Evolutionary conservation across 1,140 invertebrate genomes (phyloP).

Genomic region (Trichonephila inaurata): DNA sequence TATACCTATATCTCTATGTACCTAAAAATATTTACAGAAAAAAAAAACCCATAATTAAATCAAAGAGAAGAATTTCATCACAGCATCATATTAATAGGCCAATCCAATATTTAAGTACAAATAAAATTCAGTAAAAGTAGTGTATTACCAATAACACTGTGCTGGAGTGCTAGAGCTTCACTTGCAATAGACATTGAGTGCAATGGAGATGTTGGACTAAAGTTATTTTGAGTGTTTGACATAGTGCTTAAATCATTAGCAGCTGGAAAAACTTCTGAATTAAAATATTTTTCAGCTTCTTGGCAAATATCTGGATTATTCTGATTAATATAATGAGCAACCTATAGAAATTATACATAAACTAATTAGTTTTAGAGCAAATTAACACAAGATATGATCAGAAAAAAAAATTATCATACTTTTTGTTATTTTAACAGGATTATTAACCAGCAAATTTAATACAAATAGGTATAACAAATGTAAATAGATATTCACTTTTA

Average conservation of each 20-base stretch:
- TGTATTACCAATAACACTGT: constrained; percentile 78
- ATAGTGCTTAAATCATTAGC: background rate
- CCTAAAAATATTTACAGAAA: no score
- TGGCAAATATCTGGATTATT: constrained; percentile 75
- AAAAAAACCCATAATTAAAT: no score
- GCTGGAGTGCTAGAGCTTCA: constrained; percentile 79
- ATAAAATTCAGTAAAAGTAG: background rate
- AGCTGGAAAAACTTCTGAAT: constrained; percentile 8
- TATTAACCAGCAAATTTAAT: no score
- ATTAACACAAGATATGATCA: background rate
- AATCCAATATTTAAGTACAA: no score
- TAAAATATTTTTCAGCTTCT: constrained; percentile 71
- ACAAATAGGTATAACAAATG: no score
- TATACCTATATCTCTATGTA: no score
- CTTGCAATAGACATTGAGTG: constrained; percentile 77
- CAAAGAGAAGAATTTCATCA: no score
- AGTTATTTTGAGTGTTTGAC: background rate
- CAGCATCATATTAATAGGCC: no score
- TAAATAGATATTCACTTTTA: no score
- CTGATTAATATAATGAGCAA: constrained; percentile 76
- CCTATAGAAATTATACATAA: constrained; percentile 46
- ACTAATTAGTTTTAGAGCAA: background rate
- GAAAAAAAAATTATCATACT: no score
- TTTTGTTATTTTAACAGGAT: no score
- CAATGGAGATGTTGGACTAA: constrained; percentile 65